A percentile compares a stretch with the other conserved stretches of the same genome.
Evolutionary conservation across 2,888 invertebrate species (phyloP).

Genomic region (Drosophila ustulata): DNA sequence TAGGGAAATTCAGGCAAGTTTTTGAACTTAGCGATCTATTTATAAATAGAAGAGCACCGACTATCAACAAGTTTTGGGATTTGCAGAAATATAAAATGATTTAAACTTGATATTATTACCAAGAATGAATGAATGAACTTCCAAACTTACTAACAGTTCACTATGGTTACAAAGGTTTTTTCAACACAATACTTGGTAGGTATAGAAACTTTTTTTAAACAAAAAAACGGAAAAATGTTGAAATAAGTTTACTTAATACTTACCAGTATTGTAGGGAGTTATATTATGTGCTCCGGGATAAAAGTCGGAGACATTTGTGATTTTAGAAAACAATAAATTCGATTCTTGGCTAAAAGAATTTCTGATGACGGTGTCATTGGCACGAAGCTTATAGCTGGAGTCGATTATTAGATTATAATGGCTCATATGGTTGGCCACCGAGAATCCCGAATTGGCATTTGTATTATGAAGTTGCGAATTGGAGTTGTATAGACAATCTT

Average conservation of each 20-base stretch:
- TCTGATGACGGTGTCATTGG: constrained; percentile 64
- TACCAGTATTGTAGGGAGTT: constrained; percentile 64
- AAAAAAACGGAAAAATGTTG: too few species aligned
- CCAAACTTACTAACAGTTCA: too few species aligned
- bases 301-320: constrained; percentile 70
- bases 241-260: constrained; percentile 27
- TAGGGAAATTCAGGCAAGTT: too few species aligned
- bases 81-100: too few species aligned
- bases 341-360: constrained; percentile 65
- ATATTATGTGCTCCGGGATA: constrained; percentile 67
- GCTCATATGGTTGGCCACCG: constrained; percentile 71
- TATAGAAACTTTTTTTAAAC: too few species aligned
- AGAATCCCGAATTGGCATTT: constrained; percentile 51
- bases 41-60: too few species aligned
- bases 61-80: too few species aligned
- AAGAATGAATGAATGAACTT: too few species aligned
- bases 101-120: too few species aligned
- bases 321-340: constrained; percentile 71
- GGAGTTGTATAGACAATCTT: constrained; percentile 78
- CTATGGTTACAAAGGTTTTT: too few species aligned
- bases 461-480: constrained; percentile 61
- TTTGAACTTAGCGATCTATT: too few species aligned
- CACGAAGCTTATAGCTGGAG: constrained; percentile 65
- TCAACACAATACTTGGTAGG: too few species aligned
- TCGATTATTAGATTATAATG: constrained; percentile 71